Percentiles rank a stretch among this genome's conserved stretches.
These are phyloP conservation scores for Gadus macrocephalus DNA, from an alignment of 2,113 vertebrate genomes.

Conservation along the genomic window DNA sequence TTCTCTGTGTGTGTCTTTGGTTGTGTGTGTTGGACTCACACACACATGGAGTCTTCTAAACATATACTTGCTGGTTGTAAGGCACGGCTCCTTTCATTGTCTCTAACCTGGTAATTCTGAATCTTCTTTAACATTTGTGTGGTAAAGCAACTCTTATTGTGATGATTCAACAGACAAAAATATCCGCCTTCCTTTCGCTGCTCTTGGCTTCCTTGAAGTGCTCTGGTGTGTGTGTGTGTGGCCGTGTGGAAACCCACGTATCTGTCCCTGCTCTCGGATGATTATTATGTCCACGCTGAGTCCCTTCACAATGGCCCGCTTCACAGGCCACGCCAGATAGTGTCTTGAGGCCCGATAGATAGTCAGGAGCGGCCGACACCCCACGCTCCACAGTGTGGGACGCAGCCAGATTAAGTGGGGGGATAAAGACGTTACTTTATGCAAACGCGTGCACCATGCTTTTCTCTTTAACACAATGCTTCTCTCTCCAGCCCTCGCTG, in stretches of 20 bases:
- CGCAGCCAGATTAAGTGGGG: constrained; percentile 56
- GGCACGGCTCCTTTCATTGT: too few species aligned
- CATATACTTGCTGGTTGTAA: not conserved
- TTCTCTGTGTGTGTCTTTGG: constrained; percentile 27
- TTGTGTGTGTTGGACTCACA: not conserved
- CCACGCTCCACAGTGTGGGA: constrained; percentile 48
- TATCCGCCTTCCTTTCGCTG: not conserved
- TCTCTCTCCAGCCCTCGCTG: constrained; percentile 33
- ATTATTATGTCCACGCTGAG: constrained; percentile 51
- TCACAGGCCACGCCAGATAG: constrained; percentile 48
- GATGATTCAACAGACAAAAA: too few species aligned
- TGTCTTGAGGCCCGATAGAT: constrained; percentile 52
- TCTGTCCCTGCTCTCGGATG: constrained; percentile 49
- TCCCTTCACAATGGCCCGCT: constrained; percentile 42
- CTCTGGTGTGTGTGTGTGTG: constrained; percentile 10
- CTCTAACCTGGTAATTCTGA: too few species aligned
- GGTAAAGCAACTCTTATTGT: too few species aligned
- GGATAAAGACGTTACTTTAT: constrained; percentile 64
- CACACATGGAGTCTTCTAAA: not conserved
- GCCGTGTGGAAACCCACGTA: constrained; percentile 43
- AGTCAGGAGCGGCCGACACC: constrained; percentile 56
- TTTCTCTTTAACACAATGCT: constrained; percentile 51
- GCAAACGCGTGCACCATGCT: constrained; percentile 53
- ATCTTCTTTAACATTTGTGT: too few species aligned
- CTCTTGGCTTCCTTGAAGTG: constrained; percentile 28